A percentile compares a stretch with the other conserved stretches of the same genome.
These are phyloP conservation scores for Thelaira solivaga DNA, from an alignment of 2,888 invertebrate genomes.

Conservation along the genomic window DNA sequence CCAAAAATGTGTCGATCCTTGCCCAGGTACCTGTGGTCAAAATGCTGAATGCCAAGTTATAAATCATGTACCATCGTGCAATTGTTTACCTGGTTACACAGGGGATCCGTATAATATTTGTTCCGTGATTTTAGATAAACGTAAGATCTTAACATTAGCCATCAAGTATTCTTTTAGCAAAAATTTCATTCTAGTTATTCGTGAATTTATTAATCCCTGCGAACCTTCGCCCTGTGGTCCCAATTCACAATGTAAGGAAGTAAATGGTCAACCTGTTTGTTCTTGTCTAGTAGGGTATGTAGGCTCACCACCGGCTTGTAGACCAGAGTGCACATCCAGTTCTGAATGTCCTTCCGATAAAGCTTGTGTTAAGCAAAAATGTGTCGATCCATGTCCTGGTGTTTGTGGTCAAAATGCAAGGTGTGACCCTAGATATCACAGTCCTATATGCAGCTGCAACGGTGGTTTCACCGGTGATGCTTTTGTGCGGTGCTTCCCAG, in stretches of 20 bases:
- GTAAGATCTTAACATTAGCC: slow-evolving; percentile 75
- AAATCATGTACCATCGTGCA: slow-evolving; percentile 82
- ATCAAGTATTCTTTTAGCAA: background rate
- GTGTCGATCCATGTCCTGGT: slow-evolving; percentile 84
- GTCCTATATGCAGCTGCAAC: slow-evolving; percentile 87
- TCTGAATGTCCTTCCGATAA: slow-evolving; percentile 83
- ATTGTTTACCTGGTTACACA: slow-evolving; percentile 80
- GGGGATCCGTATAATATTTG: slow-evolving; percentile 85
- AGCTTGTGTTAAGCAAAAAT: slow-evolving; percentile 84
- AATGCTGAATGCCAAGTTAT: slow-evolving; percentile 83
- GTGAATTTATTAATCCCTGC: slow-evolving; percentile 81
- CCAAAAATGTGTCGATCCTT: slow-evolving; percentile 82
- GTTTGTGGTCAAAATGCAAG: slow-evolving; percentile 85
- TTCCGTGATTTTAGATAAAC: slow-evolving; percentile 75
- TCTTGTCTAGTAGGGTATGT: slow-evolving; percentile 83
- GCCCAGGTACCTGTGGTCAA: slow-evolving; percentile 81
- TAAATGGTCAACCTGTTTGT: slow-evolving; percentile 84
- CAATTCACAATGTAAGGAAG: slow-evolving; percentile 86
- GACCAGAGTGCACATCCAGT: slow-evolving; percentile 85
- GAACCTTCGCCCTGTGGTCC: slow-evolving; percentile 89
- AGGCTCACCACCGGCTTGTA: slow-evolving; percentile 80
- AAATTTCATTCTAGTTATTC: slow-evolving; percentile 74
- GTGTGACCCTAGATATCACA: slow-evolving; percentile 84
- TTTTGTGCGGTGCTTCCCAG: slow-evolving; percentile 78
- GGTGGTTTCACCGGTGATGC: slow-evolving; percentile 80